Percentiles rank a stretch among this genome's conserved stretches.
Evolutionary conservation across 1,140 invertebrate genomes (phyloP).

Genomic region (Brachionus sp.): DNA sequence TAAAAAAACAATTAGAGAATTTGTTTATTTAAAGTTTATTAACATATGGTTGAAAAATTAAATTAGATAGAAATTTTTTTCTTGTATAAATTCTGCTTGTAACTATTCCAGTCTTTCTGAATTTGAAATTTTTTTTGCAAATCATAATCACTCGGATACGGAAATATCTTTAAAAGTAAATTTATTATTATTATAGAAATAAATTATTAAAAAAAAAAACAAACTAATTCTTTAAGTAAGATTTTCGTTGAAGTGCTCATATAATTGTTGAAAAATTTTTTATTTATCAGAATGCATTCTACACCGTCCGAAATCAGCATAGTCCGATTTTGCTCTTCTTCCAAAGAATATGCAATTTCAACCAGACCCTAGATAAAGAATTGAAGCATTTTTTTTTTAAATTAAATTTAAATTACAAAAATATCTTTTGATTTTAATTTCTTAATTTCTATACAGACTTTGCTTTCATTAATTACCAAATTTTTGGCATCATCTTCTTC

Average conservation of each 20-base stretch:
- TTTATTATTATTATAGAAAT: background rate
- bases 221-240: conserved; percentile 48
- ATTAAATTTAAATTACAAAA: background rate
- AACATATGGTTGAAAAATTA: background rate
- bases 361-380: background rate
- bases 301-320: conserved; percentile 53
- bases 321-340: background rate
- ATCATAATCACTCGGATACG: conserved; percentile 52
- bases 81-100: conserved; percentile 47
- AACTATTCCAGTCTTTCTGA: conserved; percentile 53
- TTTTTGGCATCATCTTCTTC: background rate
- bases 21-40: too few species aligned
- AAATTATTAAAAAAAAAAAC: background rate
- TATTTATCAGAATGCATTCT: conserved; percentile 55
- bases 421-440: background rate
- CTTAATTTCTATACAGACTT: conserved; percentile 1
- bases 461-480: background rate
- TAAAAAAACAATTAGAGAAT: too few species aligned
- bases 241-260: conserved; percentile 51
- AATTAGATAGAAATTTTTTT: background rate
- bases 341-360: background rate
- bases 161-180: conserved; percentile 45
- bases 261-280: conserved; percentile 52
- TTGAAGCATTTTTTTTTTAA: background rate
- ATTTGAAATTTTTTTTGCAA: conserved; percentile 53